Base-by-base conservation (phyloP, 2,113 vertebrate genomes). In the Oophaga pumilio region DNA sequence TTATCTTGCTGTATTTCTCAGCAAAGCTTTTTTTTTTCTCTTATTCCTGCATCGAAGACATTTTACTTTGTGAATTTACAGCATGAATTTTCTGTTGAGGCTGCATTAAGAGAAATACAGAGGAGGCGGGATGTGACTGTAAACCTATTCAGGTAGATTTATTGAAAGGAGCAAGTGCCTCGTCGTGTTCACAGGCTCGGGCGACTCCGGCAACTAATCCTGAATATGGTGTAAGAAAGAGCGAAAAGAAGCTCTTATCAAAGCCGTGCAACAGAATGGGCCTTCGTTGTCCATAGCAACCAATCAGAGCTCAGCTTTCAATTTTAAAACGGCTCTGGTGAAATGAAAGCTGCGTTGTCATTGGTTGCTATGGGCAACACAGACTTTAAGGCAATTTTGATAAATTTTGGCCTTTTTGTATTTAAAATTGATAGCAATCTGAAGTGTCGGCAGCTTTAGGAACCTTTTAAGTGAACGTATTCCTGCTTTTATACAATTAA, bases 131-230 rank as follows among this genome's bases (percentile, higher is more conserved):
- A 64, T 60, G 43, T 68, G 33, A 68, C 80, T 66, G 80, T 82
- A 82, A 82, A 82, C 60, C 57, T 62, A 43, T 81, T 81, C 80
- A 82, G 80, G 80, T 82, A 50, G 43, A 82, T 82, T 82, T 82
- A 82, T 82, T 64, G n/a, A 66, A 66, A 49, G 17, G 28, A 64
- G 62, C 43, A 17, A n/a, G 59, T 82, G 57, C 60, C 33, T 24
- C 6, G 10, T 80, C 33, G 78, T 33, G 57, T 60, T 60, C 26
- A 60, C 22, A 57, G 28, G 78, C 15, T 57, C 15, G 33, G 71
- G 18, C 71, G 33, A 20, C 71, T 74, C 71, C 43, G 8, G 71
- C 43, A 4, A 11, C 8, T 74, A 49, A 74, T 74, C 69, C 69
- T 0, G 12, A 73, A 22, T 74, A 8, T 18, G 28, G 43, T 73